Conservation (phyloP, 1,140 invertebrate species). For the Eumaeus atala region DNA sequence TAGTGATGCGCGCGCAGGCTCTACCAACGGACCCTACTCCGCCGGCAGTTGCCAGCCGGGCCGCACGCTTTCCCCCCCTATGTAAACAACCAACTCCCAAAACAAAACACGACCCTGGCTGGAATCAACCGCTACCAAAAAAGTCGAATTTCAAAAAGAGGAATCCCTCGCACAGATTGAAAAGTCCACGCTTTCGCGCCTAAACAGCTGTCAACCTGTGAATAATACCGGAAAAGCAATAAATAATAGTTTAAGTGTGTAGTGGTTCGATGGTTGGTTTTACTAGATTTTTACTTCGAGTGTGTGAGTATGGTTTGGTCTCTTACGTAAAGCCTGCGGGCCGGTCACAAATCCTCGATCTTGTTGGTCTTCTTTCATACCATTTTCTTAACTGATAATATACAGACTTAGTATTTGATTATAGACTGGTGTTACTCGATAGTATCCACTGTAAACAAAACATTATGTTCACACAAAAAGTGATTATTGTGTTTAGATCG, state of each 20-base stretch:
- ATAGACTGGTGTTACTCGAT: no score
- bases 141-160: constrained; percentile 31
- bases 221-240: constrained; percentile 37
- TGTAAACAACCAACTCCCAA: constrained; percentile 51
- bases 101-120: constrained; percentile 64
- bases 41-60: constrained; percentile 62
- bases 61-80: constrained; percentile 42
- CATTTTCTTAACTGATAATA: neutral
- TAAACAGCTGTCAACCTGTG: constrained; percentile 37
- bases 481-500: no score
- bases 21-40: constrained; percentile 40
- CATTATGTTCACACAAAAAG: no score
- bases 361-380: constrained; percentile 1
- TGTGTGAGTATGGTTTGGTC: constrained; percentile 32
- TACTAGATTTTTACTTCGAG: constrained; percentile 28
- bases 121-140: constrained; percentile 31
- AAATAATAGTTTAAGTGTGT: constrained; percentile 22
- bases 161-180: constrained; percentile 9
- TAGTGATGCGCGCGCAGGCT: constrained; percentile 50
- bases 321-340: constrained; percentile 38
- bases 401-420: neutral
- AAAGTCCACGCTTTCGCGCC: constrained; percentile 38
- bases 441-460: no score
- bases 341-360: neutral
- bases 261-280: constrained; percentile 30